Evolutionary conservation across 2,797 vertebrate genomes (phyloP).

Genomic region (Rhinichthys osculus): DNA sequence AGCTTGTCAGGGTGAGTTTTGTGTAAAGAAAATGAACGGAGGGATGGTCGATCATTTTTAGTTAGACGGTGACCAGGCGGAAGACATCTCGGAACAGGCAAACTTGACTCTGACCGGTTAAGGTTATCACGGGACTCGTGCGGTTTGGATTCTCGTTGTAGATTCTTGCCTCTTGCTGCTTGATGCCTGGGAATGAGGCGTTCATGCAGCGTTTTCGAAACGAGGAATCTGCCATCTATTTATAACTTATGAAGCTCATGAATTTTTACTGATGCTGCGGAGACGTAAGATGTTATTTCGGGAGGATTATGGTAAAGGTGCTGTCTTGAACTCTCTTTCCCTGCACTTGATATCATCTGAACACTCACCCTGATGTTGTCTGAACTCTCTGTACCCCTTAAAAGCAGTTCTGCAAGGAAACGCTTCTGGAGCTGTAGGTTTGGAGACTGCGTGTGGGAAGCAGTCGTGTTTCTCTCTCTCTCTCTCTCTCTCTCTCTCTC

Average conservation of each 20-base stretch:
- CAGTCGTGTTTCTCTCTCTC: not conserved
- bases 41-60: not conserved
- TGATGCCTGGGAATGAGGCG: not conserved
- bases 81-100: not conserved
- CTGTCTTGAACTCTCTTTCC: constrained; percentile 23
- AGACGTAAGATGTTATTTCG: constrained; percentile 3
- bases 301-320: constrained; percentile 3
- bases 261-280: constrained; percentile 21
- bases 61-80: not conserved
- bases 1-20: not conserved
- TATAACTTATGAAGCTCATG: constrained; percentile 15
- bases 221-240: not conserved
- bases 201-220: not conserved
- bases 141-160: not conserved
- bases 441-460: not conserved
- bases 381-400: constrained; percentile 25
- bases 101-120: not conserved
- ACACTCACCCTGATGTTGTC: constrained; percentile 11
- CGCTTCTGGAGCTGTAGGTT: constrained; percentile 4
- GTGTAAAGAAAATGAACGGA: not conserved
- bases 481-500: not conserved
- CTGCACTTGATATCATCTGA: not conserved
- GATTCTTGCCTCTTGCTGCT: not conserved
- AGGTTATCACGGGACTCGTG: not conserved
- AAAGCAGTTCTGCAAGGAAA: constrained; percentile 18